Base-by-base conservation (phyloP, 2,797 vertebrate genomes). In the Setipinna tenuifilis region DNA sequence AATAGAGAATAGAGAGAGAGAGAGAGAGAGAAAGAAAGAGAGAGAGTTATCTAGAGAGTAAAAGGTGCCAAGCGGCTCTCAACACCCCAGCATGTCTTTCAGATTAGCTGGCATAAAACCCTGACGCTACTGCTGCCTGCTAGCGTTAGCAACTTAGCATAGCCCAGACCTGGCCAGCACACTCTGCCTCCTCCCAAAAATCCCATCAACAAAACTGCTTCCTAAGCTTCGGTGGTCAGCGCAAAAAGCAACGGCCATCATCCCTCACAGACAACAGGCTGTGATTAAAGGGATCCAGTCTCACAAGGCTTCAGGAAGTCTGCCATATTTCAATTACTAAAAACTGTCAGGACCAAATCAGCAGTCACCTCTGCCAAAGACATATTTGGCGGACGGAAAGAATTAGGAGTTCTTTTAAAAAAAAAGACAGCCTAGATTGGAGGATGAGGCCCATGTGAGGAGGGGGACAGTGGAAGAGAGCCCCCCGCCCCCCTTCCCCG, bases 201-300 rank as follows among this genome's bases (percentile, higher is more conserved):
- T 17, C 71, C 35, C 71, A 44, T 78, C 71, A 78, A 7, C 71
- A 78, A 78, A 78, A 78, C 17, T 78, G 71, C 71, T 17, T 44
- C 71, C 71, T 78, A 78, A 78, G 71, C 31, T 78, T 19, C 21
- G 35, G 71, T 78, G 71, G 71, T 78, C 71, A 78, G 71, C 35
- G 17, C 6, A 78, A 17, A 48, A 3, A 17, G 31, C 17, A 44
- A 21, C 5, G 19, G 71, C 71, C 71, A 78, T 44, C 71, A 78
- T 78, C 71, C 31, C 71, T 78, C 71, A 41, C 35, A 78, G 71
- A 78, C 71, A 78, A 78, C 71, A 78, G 71, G 71, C 71, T 78
- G 71, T 78, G 17, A 78, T 78, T 78, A 78, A 78, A 41, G 71
- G 31, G 71, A 44, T 6, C 31, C 19, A 44, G 71, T 78, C 35